Conservation (phyloP, 1,140 invertebrate genomes). For the Sinonovacula constricta region DNA sequence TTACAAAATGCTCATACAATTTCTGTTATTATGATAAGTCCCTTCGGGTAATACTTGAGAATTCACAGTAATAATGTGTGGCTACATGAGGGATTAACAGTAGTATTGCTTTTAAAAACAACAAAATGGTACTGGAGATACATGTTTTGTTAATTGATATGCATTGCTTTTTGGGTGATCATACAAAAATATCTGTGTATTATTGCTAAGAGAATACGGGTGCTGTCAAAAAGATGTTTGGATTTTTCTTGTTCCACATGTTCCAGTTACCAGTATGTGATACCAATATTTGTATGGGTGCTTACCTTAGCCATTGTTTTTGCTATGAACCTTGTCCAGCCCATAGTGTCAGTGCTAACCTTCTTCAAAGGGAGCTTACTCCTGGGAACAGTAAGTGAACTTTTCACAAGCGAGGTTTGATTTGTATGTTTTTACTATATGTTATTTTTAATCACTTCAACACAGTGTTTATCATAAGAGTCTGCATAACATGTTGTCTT, state of each 20-base stretch:
- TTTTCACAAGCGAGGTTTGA: too few species aligned
- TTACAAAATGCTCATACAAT: too few species aligned
- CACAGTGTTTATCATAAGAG: too few species aligned
- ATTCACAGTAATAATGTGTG: not conserved
- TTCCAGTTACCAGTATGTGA: conserved; percentile 58
- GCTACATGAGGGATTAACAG: not conserved
- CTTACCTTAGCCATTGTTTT: conserved; percentile 71
- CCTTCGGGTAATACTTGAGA: too few species aligned
- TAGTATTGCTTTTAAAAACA: not conserved
- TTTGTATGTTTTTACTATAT: too few species aligned
- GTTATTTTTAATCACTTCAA: too few species aligned
- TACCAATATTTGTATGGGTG: conserved; percentile 74
- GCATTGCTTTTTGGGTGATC: not conserved
- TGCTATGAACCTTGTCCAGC: conserved; percentile 71
- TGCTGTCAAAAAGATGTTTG: not conserved
- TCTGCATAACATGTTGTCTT: too few species aligned
- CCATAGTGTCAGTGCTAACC: conserved; percentile 73
- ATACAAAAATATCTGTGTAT: not conserved
- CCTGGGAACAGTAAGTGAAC: conserved; percentile 72
- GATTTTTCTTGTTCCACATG: not conserved
- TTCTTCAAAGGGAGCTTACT: conserved; percentile 75
- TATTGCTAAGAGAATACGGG: not conserved
- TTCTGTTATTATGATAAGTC: too few species aligned
- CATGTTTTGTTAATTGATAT: not conserved
- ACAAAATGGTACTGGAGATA: not conserved